Percentiles rank a stretch among this genome's conserved stretches.
phyloP scores from a whole-genome alignment of 2,113 vertebrate genomes.

The Podocnemis expansa region DNA sequence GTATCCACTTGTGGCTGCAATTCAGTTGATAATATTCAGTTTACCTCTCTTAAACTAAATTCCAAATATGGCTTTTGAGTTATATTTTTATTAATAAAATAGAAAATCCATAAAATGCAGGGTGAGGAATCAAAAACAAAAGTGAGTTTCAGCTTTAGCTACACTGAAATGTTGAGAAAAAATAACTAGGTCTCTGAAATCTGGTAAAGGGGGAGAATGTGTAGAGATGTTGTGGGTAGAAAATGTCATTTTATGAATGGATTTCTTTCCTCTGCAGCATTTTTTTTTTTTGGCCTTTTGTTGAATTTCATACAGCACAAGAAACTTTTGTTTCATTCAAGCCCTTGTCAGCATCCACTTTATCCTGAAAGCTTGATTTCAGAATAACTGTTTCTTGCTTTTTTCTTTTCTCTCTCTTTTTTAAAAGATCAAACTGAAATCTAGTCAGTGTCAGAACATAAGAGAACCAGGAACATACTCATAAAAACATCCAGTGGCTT shows the following conservation, averaged over 20 bases:
- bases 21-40: rapidly evolving
- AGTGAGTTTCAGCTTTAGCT: neutral
- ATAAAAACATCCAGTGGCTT: neutral
- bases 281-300: neutral
- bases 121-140: neutral
- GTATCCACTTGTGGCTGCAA: rapidly evolving
- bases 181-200: neutral
- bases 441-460: neutral
- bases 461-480: neutral
- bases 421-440: neutral
- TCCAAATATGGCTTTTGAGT: rapidly evolving
- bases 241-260: neutral
- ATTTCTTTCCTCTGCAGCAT: rapidly evolving
- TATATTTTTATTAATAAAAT: neutral
- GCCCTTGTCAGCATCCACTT: neutral
- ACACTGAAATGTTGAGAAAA: neutral
- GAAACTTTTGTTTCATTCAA: neutral
- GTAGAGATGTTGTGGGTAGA: neutral
- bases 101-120: neutral
- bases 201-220: neutral
- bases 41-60: rapidly evolving
- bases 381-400: neutral
- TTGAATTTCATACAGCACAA: neutral
- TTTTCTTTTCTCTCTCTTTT: neutral
- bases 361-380: neutral